A percentile compares a stretch with the other conserved stretches of the same genome.
Evolutionary conservation across 2,888 invertebrate genomes (phyloP).

Genomic region (Philonicus albiceps): DNA sequence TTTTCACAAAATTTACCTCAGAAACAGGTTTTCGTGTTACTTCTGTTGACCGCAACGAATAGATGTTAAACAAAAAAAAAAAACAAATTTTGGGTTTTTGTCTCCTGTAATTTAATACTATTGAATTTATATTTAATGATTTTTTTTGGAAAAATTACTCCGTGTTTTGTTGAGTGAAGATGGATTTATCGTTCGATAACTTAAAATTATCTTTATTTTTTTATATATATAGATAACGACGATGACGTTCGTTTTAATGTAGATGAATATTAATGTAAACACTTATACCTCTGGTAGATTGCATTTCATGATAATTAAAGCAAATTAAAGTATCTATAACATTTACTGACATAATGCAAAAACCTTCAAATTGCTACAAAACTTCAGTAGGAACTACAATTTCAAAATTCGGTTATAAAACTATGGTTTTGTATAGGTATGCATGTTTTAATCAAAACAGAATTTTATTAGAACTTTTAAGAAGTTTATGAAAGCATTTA

Average conservation of each 20-base stretch:
- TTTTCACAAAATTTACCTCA: background rate
- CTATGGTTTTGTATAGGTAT: too few species aligned
- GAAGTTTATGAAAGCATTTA: too few species aligned
- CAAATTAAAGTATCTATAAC: background rate
- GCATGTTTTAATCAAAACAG: too few species aligned
- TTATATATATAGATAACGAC: background rate
- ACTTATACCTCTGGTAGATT: too few species aligned
- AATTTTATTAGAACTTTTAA: too few species aligned
- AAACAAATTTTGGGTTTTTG: background rate
- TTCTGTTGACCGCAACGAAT: background rate
- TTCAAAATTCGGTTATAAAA: too few species aligned
- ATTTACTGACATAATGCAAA: background rate
- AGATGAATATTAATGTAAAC: background rate
- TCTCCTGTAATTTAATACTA: background rate
- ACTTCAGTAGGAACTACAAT: too few species aligned
- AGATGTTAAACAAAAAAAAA: background rate
- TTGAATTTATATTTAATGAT: background rate
- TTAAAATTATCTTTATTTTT: background rate
- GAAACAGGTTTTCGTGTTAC: background rate
- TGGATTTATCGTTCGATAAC: background rate
- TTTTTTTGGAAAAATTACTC: background rate
- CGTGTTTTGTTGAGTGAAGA: background rate
- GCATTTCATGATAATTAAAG: background rate
- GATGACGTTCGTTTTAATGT: background rate
- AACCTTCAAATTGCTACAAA: too few species aligned